phyloP scores from a whole-genome alignment of 2,888 invertebrate genomes.

The Microctonus brassicae region DNA sequence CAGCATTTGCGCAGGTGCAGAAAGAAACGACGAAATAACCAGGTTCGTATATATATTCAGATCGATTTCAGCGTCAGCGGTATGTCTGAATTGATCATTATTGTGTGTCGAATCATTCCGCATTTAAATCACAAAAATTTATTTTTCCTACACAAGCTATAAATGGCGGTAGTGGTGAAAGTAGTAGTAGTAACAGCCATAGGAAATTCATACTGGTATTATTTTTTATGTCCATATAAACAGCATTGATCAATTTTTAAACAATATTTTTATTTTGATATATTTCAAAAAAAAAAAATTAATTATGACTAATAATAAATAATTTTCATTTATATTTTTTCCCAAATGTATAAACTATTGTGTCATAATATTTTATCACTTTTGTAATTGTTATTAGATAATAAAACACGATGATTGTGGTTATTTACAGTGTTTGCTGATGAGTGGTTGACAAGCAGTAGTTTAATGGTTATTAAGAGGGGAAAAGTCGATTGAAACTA shows the following conservation, averaged over 20 bases:
- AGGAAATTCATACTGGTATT: no score
- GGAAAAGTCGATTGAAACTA: slow-evolving; percentile 21
- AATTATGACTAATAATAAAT: no score
- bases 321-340: background rate
- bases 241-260: no score
- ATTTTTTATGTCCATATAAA: no score
- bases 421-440: background rate
- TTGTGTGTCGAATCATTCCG: slow-evolving; percentile 52
- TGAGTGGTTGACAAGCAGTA: background rate
- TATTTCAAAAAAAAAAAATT: no score
- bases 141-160: no score
- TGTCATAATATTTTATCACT: slow-evolving; percentile 20
- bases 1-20: slow-evolving; percentile 46
- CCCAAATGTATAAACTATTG: background rate
- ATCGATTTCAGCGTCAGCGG: slow-evolving; percentile 54
- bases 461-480: background rate
- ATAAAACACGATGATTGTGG: background rate
- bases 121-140: slow-evolving; percentile 26
- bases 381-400: background rate
- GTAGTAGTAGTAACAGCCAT: no score
- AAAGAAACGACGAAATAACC: slow-evolving; percentile 6
- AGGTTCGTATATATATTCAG: slow-evolving; percentile 45
- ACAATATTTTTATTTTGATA: no score
- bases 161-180: no score
- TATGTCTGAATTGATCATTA: slow-evolving; percentile 62